Evolutionary conservation across 2,113 vertebrate species (phyloP).

Genomic region (Enhydra lutris): DNA sequence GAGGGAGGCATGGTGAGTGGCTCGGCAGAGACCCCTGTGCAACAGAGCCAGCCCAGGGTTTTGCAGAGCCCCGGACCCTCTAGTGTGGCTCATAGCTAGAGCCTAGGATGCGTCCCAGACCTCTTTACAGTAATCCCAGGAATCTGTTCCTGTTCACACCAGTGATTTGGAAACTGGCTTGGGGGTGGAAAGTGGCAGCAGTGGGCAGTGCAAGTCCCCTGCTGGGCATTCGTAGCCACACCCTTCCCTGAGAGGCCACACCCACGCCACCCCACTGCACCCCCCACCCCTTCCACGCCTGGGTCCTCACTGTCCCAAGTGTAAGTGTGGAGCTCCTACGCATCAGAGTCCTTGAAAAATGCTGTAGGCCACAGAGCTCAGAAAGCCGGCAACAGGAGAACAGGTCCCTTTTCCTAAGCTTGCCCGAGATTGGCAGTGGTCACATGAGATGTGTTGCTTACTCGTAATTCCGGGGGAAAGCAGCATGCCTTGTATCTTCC

Average conservation of each 20-base stretch:
- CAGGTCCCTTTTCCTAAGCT: not conserved
- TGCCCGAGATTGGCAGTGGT: rapidly evolving
- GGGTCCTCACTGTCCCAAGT: not conserved
- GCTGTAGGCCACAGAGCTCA: not conserved
- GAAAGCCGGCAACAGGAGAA: not conserved
- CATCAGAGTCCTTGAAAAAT: not conserved
- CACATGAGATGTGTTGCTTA: rapidly evolving
- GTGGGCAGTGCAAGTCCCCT: too few species aligned
- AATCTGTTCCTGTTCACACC: not conserved
- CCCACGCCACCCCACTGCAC: too few species aligned
- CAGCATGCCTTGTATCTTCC: not conserved
- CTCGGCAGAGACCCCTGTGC: not conserved
- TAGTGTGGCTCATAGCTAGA: not conserved
- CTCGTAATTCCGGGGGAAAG: not conserved
- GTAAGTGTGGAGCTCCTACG: too few species aligned
- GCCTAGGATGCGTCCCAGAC: not conserved
- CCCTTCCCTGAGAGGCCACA: not conserved
- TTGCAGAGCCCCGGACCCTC: not conserved
- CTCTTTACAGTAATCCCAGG: not conserved
- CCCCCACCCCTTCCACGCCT: too few species aligned
- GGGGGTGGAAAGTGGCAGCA: not conserved
- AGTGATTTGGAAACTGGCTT: not conserved
- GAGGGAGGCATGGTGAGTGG: not conserved
- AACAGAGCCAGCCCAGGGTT: not conserved
- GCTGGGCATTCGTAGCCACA: not conserved